phyloP scores from a whole-genome alignment of 2,113 vertebrate species.

The Nothobranchius kuhntae region DNA sequence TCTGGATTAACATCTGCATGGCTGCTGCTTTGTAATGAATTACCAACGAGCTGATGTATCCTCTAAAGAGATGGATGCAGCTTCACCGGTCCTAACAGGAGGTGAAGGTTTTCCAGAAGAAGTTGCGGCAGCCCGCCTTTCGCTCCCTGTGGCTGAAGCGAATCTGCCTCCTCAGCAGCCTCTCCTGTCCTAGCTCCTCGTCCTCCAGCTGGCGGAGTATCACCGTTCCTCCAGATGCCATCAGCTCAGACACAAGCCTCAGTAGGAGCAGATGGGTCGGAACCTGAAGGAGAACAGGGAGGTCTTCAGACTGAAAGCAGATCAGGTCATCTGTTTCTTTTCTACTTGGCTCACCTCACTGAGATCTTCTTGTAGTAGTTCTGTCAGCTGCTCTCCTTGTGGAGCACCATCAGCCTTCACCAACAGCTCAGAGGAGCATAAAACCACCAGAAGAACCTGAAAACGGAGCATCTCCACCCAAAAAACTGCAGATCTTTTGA shows the following conservation, averaged over 20 bases:
- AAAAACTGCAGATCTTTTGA: not conserved
- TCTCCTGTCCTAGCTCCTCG: slow-evolving; percentile 36
- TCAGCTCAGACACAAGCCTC: slow-evolving; percentile 64
- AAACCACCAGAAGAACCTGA: slow-evolving; percentile 57
- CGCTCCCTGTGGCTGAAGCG: slow-evolving; percentile 72
- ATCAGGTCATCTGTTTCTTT: not conserved
- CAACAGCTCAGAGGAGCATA: slow-evolving; percentile 58
- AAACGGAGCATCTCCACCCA: slow-evolving; percentile 61
- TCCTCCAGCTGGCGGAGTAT: slow-evolving; percentile 43
- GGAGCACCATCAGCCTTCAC: slow-evolving; percentile 49
- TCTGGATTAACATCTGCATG: no score
- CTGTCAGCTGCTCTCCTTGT: slow-evolving; percentile 44
- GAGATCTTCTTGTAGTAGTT: slow-evolving; percentile 50
- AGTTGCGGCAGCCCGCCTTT: slow-evolving; percentile 81
- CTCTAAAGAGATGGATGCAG: no score
- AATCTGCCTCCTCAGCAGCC: slow-evolving; percentile 66
- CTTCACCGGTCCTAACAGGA: slow-evolving; percentile 56
- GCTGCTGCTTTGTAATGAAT: no score
- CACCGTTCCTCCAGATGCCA: slow-evolving; percentile 28
- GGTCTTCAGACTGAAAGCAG: no score
- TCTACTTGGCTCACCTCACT: slow-evolving; percentile 61
- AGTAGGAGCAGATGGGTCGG: slow-evolving; percentile 57
- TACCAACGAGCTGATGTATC: no score
- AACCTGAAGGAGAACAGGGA: slow-evolving; percentile 54
- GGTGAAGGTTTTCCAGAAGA: slow-evolving; percentile 86